Conservation (phyloP, 2,113 vertebrate species). For the Pimephales promelas region DNA sequence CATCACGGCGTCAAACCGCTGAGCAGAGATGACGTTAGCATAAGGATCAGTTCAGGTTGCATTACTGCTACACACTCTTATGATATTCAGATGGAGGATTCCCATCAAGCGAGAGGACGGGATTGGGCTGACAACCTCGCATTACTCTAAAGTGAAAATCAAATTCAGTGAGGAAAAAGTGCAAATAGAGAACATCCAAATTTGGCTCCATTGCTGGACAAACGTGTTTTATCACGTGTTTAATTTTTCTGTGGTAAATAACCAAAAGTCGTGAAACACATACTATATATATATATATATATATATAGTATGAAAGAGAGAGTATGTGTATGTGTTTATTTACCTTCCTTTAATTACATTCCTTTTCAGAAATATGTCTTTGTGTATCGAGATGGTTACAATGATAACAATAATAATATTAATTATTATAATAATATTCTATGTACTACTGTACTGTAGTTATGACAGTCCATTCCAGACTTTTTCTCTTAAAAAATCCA, state of each 20-base stretch:
- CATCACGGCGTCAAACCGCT: constrained; percentile 60
- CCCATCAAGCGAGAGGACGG: constrained; percentile 63
- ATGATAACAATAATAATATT: background rate
- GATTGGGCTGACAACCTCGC: constrained; percentile 71
- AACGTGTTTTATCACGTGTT: constrained; percentile 59
- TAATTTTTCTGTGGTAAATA: background rate
- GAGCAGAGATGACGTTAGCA: constrained; percentile 74
- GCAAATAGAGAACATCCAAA: constrained; percentile 30
- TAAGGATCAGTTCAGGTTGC: constrained; percentile 72
- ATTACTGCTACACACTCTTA: constrained; percentile 72
- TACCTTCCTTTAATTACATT: background rate
- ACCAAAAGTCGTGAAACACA: background rate
- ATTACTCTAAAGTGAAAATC: constrained; percentile 69
- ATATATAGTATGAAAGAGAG: too few relatives aligned
- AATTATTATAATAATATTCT: background rate
- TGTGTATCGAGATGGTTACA: background rate
- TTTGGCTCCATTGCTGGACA: constrained; percentile 23
- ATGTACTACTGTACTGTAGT: background rate
- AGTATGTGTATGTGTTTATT: too few relatives aligned
- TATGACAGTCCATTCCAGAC: background rate
- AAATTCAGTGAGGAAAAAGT: constrained; percentile 66
- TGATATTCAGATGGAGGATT: constrained; percentile 68
- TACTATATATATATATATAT: too few relatives aligned
- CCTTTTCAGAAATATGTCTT: background rate
- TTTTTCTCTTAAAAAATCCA: constrained; percentile 49